Percentiles rank a stretch among this genome's conserved stretches.
These are phyloP conservation scores for Agrotis ipsilon DNA, from an alignment of 2,888 invertebrate genomes.

Conservation along the genomic window DNA sequence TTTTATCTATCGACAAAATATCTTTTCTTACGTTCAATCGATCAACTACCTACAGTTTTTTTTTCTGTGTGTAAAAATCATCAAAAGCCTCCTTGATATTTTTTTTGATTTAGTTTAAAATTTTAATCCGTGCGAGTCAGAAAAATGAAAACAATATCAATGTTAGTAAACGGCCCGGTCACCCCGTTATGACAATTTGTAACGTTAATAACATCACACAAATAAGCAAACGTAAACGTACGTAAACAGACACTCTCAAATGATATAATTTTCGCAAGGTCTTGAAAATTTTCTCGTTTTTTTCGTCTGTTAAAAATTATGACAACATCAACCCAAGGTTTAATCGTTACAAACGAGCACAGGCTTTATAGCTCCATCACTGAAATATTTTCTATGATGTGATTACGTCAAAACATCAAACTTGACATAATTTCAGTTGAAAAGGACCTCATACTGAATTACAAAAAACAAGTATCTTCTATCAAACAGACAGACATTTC, in stretches of 20 bases:
- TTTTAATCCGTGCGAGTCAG: too few relatives aligned
- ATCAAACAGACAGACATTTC: too few relatives aligned
- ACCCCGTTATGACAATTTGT: neutral
- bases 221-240: neutral
- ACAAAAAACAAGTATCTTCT: neutral
- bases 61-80: too few relatives aligned
- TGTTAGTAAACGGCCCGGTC: too few relatives aligned
- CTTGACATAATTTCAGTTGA: constrained; percentile 7
- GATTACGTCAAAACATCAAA: constrained; percentile 9
- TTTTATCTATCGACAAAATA: neutral
- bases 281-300: neutral
- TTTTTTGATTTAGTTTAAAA: too few relatives aligned
- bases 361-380: neutral
- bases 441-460: neutral
- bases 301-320: constrained; percentile 9
- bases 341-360: neutral
- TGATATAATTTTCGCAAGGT: neutral
- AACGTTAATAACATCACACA: neutral
- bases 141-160: neutral
- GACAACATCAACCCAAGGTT: neutral
- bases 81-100: too few relatives aligned
- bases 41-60: too few relatives aligned
- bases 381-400: neutral
- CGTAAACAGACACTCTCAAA: neutral
- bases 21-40: neutral